Evolutionary conservation across 2,113 vertebrate genomes (phyloP), one percentile per base, ranked within the genome.

Genomic region (Rhipidura dahli): DNA sequence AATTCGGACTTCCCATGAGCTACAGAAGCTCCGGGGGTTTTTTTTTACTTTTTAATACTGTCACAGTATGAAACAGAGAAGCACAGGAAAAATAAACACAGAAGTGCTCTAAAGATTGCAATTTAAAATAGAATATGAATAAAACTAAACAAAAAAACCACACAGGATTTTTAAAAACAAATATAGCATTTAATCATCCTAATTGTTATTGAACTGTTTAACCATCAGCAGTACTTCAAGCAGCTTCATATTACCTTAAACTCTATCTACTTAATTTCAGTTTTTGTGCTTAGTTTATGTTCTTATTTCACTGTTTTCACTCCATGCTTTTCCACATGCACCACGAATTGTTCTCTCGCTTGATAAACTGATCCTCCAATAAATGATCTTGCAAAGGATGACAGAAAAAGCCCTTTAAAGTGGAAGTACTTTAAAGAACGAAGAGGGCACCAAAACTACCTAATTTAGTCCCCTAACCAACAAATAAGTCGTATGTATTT

Each of bases 401-500:
- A 3, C 1, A 13, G 23, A 40, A 1, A 37, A 51, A 39, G 5
- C 9, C 24, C 5, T 57, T 30, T 21, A 0, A 54, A 39, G 5
- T 4, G 3, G 9, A 50, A 68, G 1, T 3, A 53, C 2, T 10
- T 15, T 4, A 44, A 35, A 10, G 3, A 84, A 49, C n/a, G 11
- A 33, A 53, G 9, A 6, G 8, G 6, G 11, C 2, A 0, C 21
- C 9, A 14, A 39, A 39, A 21, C 22, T 4, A 64, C 4, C 24
- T 12, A 14, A 6, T 3, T 50, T 27, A 30, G 22, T 3, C 6
- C 15, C 22, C 23, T 24, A 3, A 65, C 2, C 39, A 40, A 3
- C 15, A 39, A 53, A 30, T 3, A 5, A 28, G 6, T 5, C 27
- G 0, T 0, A 53, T 47, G 23, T 2, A 23, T 6, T 23, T 73